Evolutionary conservation across 2,888 invertebrate genomes (phyloP).

Genomic region (Ormyrus thymus): DNA sequence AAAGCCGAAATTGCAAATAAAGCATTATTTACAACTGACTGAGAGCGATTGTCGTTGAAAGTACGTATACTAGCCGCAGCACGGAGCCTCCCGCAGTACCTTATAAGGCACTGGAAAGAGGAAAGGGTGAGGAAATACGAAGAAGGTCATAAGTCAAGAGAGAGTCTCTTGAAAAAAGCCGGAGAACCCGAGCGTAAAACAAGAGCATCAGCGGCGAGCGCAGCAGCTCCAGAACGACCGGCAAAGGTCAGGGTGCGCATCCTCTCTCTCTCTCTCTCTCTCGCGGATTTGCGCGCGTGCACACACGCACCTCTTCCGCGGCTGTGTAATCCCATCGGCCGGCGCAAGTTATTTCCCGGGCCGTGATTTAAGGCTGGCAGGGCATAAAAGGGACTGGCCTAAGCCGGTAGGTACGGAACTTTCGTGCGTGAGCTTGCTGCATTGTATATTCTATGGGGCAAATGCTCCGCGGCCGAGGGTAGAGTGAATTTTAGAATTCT

Average conservation of each 20-base stretch:
- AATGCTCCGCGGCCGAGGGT: not conserved
- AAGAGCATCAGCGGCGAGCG: slow-evolving; percentile 7
- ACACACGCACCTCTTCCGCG: slow-evolving; percentile 7
- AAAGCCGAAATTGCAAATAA: no score
- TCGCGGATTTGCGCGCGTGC: not conserved
- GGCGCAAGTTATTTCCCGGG: slow-evolving; percentile 59
- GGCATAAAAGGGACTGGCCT: slow-evolving; percentile 55
- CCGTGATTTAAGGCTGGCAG: slow-evolving; percentile 65
- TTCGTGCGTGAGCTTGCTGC: no score
- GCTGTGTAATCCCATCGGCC: not conserved
- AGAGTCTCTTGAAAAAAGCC: no score
- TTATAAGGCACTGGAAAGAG: not conserved
- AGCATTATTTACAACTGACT: no score
- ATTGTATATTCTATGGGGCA: not conserved
- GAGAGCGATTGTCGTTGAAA: no score
- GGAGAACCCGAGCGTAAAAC: slow-evolving; percentile 13
- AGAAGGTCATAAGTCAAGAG: slow-evolving; percentile 23
- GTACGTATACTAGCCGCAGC: no score
- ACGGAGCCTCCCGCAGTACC: no score
- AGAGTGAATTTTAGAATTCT: not conserved
- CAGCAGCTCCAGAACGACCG: not conserved
- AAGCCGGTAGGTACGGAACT: no score
- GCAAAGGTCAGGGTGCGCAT: slow-evolving; percentile 19
- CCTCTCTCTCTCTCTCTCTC: not conserved
- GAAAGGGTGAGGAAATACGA: slow-evolving; percentile 23